A percentile compares a stretch with the other conserved stretches of the same genome.
These are phyloP conservation scores for Anadara kagoshimensis DNA, from an alignment of 1,140 invertebrate species.

Conservation along the genomic window DNA sequence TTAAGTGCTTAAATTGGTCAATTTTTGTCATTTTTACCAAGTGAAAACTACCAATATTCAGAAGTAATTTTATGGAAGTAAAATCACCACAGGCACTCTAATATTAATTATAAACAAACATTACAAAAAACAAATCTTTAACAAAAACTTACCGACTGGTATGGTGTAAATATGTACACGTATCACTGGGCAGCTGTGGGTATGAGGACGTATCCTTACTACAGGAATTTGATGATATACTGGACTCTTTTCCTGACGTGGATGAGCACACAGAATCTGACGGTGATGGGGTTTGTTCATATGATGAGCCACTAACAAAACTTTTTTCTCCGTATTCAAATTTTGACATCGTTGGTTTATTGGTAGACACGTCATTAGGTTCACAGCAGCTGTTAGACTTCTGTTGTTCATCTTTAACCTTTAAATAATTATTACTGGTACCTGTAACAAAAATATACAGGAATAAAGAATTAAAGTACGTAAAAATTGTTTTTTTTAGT, in stretches of 20 bases:
- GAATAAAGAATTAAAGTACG: too few species aligned
- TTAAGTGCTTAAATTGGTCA: too few species aligned
- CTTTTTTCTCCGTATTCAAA: conserved; percentile 47
- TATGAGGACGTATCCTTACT: conserved; percentile 29
- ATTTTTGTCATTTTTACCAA: too few species aligned
- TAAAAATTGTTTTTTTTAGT: too few species aligned
- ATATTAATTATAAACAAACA: too few species aligned
- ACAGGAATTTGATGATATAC: conserved; percentile 27
- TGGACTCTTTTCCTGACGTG: conserved; percentile 49
- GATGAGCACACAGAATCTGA: conserved; percentile 48
- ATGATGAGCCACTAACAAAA: conserved; percentile 34
- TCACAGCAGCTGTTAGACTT: conserved; percentile 4
- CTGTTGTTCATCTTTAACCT: conserved; percentile 11
- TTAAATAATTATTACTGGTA: conserved; percentile 8
- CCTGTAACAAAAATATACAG: too few species aligned
- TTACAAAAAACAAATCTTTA: too few species aligned
- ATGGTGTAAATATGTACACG: conserved; percentile 12
- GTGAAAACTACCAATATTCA: too few species aligned
- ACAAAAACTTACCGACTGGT: too few species aligned
- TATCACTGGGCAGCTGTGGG: conserved; percentile 9
- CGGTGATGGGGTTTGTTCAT: conserved; percentile 45
- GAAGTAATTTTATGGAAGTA: too few species aligned
- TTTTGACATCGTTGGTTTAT: conserved; percentile 29
- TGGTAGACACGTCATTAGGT: neutral
- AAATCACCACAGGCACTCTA: too few species aligned